Evolutionary conservation across 2,888 invertebrate species (phyloP), one percentile per base, ranked within the genome.

Genomic region (Camptogramma bilineatum): DNA sequence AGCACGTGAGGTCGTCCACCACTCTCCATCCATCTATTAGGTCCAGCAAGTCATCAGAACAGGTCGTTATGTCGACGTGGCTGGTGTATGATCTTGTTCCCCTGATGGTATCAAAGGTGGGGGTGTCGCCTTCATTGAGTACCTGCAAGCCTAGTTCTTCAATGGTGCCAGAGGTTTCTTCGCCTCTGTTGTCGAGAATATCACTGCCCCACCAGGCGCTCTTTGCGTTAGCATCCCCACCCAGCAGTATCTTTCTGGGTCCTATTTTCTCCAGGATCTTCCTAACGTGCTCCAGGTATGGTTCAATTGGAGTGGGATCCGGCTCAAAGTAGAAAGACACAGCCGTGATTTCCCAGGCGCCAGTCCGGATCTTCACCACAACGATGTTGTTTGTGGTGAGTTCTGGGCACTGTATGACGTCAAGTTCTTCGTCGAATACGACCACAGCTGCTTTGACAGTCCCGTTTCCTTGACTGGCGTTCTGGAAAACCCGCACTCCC

Each of bases 251-350:
- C 4, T 7, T n/a, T 0, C 7, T 42, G 3, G 42, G n/a, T 4
- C 16, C 9, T 21, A 13, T 48, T 10, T n/a, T 0, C 4, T 13
- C 13, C 9, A n/a, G 4, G 7, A 7, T 13, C 4, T 4, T 48
- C n/a, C 4, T 42, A 5, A 42, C 4, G 1, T 16, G 42, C n/a
- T 48, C 48, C 48, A 48, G 24, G 48, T 48, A 48, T n/a, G 48
- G 48, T 24, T 48, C 48, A 13, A 44, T 44, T 10, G 54, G 17
- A 4, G 44, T 5, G 0, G 18, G 55, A 16, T 16, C 47, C 9
- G 47, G 31, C 47, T 73, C 71, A 9, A 71, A 66, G 63, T 75
- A 75, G 8, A 64, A 39, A 0, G 73, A 75, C 1, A 68, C 52
- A 0, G 69, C 24, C 0, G 34, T 8, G 0, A 75, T 61, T 7